These are phyloP conservation scores for Synchiropus splendidus DNA, from an alignment of 2,113 vertebrate species.

Conservation along the genomic window DNA sequence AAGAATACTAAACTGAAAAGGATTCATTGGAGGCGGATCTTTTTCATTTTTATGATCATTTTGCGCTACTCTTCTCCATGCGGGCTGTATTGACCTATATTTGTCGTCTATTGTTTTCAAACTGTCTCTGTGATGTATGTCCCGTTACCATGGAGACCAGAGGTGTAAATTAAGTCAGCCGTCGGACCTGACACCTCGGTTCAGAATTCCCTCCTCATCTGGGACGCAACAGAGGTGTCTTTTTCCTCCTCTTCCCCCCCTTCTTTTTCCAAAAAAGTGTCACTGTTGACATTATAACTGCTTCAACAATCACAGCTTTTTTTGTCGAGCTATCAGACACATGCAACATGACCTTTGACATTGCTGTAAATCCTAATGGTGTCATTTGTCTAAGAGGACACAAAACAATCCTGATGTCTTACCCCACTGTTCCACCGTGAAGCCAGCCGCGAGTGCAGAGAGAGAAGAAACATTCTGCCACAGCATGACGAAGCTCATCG, in stretches of 20 bases:
- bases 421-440: conserved; percentile 74
- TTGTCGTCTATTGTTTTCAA: too few species aligned
- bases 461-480: conserved; percentile 75
- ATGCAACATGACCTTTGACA: conserved; percentile 33
- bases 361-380: conserved; percentile 6
- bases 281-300: conserved; percentile 33
- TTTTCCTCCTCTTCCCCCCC: conserved; percentile 42
- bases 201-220: conserved; percentile 54
- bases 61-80: too few species aligned
- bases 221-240: conserved; percentile 51
- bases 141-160: conserved; percentile 49
- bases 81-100: too few species aligned
- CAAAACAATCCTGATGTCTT: conserved; percentile 42
- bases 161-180: conserved; percentile 57
- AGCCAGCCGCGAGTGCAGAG: conserved; percentile 83
- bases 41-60: too few species aligned
- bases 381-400: neutral
- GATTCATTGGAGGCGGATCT: too few species aligned
- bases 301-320: conserved; percentile 16
- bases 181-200: conserved; percentile 58
- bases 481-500: conserved; percentile 75
- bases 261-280: conserved; percentile 43
- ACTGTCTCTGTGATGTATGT: conserved; percentile 23
- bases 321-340: conserved; percentile 23
- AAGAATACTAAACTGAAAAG: too few species aligned